Conservation (phyloP, 2,888 invertebrate species). For the Axea sp. region DNA sequence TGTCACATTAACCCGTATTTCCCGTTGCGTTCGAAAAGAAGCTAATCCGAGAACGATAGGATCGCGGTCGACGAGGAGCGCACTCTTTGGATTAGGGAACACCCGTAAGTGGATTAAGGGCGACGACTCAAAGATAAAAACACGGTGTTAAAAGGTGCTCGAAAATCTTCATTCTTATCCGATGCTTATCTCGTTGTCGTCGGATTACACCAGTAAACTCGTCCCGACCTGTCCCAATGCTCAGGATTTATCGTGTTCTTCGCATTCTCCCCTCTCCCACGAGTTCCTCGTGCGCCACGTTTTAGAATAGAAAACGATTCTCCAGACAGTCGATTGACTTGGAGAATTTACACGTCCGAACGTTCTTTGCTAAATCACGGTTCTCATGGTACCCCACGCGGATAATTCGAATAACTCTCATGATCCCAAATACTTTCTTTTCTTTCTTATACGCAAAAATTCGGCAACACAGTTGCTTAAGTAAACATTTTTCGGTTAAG, state of each 20-base stretch:
- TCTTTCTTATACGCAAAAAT: slow-evolving; percentile 28
- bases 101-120: slow-evolving; percentile 52
- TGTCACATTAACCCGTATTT: slow-evolving; percentile 43
- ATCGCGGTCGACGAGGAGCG: slow-evolving; percentile 33
- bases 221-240: slow-evolving; percentile 64
- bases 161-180: slow-evolving; percentile 56
- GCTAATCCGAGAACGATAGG: slow-evolving; percentile 29
- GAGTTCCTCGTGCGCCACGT: slow-evolving; percentile 24
- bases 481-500: slow-evolving; percentile 32
- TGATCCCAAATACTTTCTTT: slow-evolving; percentile 25
- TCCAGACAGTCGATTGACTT: slow-evolving; percentile 66
- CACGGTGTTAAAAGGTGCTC: slow-evolving; percentile 58
- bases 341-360: slow-evolving; percentile 70
- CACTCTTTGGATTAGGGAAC: slow-evolving; percentile 41
- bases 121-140: slow-evolving; percentile 40
- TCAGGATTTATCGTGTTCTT: slow-evolving; percentile 66
- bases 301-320: slow-evolving; percentile 51
- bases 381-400: slow-evolving; percentile 68
- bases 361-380: slow-evolving; percentile 55
- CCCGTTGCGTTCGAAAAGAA: slow-evolving; percentile 15
- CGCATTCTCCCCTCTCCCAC: slow-evolving; percentile 13
- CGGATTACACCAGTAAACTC: slow-evolving; percentile 65
- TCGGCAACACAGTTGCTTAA: too few species aligned
- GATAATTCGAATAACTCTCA: slow-evolving; percentile 39
- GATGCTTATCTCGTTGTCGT: slow-evolving; percentile 64